phyloP scores from a whole-genome alignment of 23 tunicate species.

The Ascidia mentula region DNA sequence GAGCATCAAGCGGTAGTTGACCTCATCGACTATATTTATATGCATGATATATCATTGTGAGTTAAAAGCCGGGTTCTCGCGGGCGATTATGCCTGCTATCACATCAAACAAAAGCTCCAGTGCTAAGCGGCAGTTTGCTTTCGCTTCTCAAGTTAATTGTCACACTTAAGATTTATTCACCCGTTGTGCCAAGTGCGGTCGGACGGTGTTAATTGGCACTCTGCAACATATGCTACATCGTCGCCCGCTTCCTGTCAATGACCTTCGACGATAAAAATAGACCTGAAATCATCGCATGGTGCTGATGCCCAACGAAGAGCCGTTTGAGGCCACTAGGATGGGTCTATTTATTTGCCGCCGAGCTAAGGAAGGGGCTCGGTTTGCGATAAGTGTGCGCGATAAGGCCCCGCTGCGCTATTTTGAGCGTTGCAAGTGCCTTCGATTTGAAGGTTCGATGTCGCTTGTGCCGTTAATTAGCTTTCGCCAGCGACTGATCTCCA shows the following conservation, averaged over 20 bases:
- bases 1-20: neutral
- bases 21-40: neutral
- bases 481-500: neutral
- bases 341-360: constrained; percentile 2
- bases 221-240: constrained; percentile 3
- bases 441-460: constrained; percentile 11
- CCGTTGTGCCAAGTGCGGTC: neutral
- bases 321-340: neutral
- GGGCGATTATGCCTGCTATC: neutral
- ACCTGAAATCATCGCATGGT: constrained; percentile 5
- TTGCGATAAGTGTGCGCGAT: constrained; percentile 11
- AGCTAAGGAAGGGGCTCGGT: neutral
- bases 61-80: neutral
- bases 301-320: no score
- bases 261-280: constrained; percentile 1
- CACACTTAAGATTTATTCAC: neutral
- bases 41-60: neutral
- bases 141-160: neutral
- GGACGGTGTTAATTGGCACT: constrained; percentile 5
- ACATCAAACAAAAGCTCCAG: neutral
- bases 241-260: constrained; percentile 3
- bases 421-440: constrained; percentile 4
- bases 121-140: neutral
- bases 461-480: constrained; percentile 1
- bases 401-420: constrained; percentile 5